Percentiles rank a stretch among this genome's conserved stretches.
Evolutionary conservation across 2,888 invertebrate genomes (phyloP).

Genomic region (Orthosia gracilis): DNA sequence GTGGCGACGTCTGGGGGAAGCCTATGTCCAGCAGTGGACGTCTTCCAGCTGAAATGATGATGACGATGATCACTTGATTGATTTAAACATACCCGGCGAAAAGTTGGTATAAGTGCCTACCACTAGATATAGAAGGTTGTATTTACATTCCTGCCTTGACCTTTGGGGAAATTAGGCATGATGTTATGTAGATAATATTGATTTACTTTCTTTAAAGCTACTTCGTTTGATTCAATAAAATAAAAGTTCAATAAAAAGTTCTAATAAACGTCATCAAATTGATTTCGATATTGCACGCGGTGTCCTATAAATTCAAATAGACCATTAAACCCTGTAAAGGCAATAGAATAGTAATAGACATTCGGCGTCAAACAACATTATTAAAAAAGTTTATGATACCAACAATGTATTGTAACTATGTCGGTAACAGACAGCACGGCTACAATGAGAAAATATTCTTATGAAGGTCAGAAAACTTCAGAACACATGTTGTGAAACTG

Average conservation of each 20-base stretch:
- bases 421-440: conserved; percentile 30
- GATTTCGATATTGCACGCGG: conserved; percentile 60
- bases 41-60: no score
- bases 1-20: no score
- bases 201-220: background rate
- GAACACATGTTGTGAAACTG: conserved; percentile 47
- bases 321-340: conserved; percentile 50
- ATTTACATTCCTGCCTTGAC: background rate
- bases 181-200: no score
- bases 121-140: no score
- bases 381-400: conserved; percentile 64
- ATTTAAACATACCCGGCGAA: no score
- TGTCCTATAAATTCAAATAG: conserved; percentile 66
- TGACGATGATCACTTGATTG: no score
- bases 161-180: background rate
- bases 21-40: no score
- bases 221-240: conserved; percentile 20
- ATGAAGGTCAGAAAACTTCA: conserved; percentile 44
- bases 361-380: conserved; percentile 61
- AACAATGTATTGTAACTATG: conserved; percentile 27
- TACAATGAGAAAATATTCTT: conserved; percentile 39
- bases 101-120: no score
- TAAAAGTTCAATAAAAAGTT: conserved; percentile 47
- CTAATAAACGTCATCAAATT: conserved; percentile 62
- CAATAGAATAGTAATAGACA: conserved; percentile 64